These are phyloP conservation scores for Lampropteryx suffumata DNA, from an alignment of 2,888 invertebrate species.

Conservation along the genomic window DNA sequence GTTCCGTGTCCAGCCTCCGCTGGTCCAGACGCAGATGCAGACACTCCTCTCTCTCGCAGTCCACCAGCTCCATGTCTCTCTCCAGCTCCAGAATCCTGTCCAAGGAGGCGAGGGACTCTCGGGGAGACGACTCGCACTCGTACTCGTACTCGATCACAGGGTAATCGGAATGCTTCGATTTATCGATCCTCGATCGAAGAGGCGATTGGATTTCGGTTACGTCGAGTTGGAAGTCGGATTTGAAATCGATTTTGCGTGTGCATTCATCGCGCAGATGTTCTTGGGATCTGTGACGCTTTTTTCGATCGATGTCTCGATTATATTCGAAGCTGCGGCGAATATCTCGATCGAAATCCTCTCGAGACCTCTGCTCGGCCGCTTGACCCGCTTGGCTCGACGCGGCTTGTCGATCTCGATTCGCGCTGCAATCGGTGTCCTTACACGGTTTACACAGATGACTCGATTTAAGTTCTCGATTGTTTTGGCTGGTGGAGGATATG, in stretches of 20 bases:
- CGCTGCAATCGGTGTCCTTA: neutral
- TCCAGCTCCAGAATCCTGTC: constrained; percentile 37
- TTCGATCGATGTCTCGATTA: constrained; percentile 24
- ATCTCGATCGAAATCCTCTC: constrained; percentile 6
- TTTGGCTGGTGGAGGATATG: constrained; percentile 34
- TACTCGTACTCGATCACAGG: constrained; percentile 13
- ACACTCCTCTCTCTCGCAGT: constrained; percentile 36
- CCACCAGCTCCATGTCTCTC: constrained; percentile 29
- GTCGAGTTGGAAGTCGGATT: constrained; percentile 13
- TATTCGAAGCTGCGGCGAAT: constrained; percentile 2
- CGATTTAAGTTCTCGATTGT: constrained; percentile 12
- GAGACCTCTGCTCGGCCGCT: neutral
- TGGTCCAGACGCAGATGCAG: constrained; percentile 37
- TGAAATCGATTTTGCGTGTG: constrained; percentile 15
- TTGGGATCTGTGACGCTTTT: constrained; percentile 3
- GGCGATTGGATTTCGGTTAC: constrained; percentile 3
- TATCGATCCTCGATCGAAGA: constrained; percentile 13
- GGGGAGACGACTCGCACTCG: constrained; percentile 17
- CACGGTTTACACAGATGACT: neutral
- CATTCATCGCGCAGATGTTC: constrained; percentile 4
- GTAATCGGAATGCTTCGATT: constrained; percentile 9
- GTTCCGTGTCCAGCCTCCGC: constrained; percentile 46
- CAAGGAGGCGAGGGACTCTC: constrained; percentile 27
- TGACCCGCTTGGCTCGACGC: neutral
- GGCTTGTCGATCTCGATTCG: neutral